Conservation (phyloP, 2,888 invertebrate genomes). For the Caenorhabditis panamensis region DNA sequence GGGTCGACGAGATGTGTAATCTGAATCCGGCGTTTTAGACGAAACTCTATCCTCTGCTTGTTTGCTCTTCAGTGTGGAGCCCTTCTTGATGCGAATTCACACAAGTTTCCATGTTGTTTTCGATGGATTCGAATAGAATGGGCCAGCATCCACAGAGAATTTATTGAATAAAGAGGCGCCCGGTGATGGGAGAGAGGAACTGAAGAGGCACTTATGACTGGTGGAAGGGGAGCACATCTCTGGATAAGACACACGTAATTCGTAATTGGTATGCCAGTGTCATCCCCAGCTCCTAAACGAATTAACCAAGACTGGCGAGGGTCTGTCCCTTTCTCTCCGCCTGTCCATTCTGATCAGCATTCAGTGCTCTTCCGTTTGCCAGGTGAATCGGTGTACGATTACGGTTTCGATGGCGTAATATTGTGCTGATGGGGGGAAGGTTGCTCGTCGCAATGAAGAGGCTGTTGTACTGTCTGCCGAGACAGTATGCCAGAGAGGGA, state of each 20-base stretch:
- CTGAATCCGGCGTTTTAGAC: constrained; percentile 46
- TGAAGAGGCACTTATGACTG: constrained; percentile 60
- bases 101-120: constrained; percentile 57
- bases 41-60: constrained; percentile 47
- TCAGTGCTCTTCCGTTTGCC: constrained; percentile 23
- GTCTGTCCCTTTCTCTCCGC: constrained; percentile 11
- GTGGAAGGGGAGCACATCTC: constrained; percentile 49
- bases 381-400: constrained; percentile 49
- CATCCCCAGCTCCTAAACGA: constrained; percentile 53
- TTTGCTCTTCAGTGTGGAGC: constrained; percentile 24
- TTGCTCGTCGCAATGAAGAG: constrained; percentile 54
- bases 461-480: constrained; percentile 47
- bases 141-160: too few species aligned
- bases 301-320: constrained; percentile 48
- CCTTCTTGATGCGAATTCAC: constrained; percentile 33
- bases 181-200: constrained; percentile 46
- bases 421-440: constrained; percentile 21
- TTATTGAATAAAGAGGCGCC: constrained; percentile 61
- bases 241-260: constrained; percentile 60
- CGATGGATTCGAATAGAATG: constrained; percentile 39
- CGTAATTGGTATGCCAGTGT: constrained; percentile 59
- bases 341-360: neutral
- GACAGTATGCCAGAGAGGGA: constrained; percentile 14
- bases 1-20: constrained; percentile 26
- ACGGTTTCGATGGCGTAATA: constrained; percentile 52